Evolutionary conservation across 2,113 vertebrate species (phyloP), one percentile per base, ranked within the genome.

Genomic region (Galeopterus variegatus): DNA sequence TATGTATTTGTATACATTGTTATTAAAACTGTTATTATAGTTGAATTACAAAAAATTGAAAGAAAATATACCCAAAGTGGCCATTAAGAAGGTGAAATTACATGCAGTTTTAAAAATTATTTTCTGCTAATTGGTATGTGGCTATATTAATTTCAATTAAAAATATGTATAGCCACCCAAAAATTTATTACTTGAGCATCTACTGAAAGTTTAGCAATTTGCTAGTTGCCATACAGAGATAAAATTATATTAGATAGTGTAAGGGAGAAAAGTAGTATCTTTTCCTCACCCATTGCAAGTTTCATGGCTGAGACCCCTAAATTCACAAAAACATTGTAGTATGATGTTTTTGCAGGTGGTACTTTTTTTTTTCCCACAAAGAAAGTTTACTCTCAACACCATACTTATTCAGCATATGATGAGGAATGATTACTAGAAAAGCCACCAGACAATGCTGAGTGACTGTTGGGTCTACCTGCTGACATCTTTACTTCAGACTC

Each of bases 101-200:
- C 6, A 18, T 62, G 10, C 52, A n/a, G n/a, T 65, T 90, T 83
- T 1, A 14, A 90, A 97, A 64, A 31, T 23, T 73, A 10, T 19
- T 28, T 83, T 58, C 28, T 50, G 2, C 41, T 41, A 83, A 87
- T 73, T 70, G 5, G 60, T 23, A 33, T 36, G 17, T 24, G 14
- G 33, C 23, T 72, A 1, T 79, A 83, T 87, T 58, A 52, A 33
- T 90, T 95, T 48, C 28, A 88, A 87, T 79, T 87, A 70, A 93
- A 93, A 88, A 91, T 31, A 95, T 88, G 10, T 64, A 48, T 50
- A 85, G 2, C 18, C 15, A 93, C n/a, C 6, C 80, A 56, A 85
- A 72, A 88, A 92, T 45, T 82, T 88, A 72, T 93, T 26, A 48
- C n/a, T 90, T 89, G 77, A 75, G 72, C 41, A 72, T 48, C 17